Evolutionary conservation across 2,888 invertebrate genomes (phyloP).

Genomic region (Lepeophtheirus nordmannii): DNA sequence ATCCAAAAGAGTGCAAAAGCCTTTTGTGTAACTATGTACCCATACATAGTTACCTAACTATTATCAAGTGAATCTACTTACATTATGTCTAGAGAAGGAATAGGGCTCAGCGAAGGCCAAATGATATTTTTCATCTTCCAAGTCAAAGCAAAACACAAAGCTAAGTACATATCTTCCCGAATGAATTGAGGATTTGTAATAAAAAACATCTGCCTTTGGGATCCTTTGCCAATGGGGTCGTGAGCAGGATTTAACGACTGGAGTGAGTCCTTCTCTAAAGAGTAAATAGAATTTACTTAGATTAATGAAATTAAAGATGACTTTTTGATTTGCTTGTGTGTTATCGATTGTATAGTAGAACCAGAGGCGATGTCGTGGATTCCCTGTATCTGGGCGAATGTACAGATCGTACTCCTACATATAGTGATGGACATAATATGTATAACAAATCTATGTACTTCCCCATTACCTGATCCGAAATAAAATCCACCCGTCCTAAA

Average conservation of each 20-base stretch:
- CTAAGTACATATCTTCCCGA: conserved; percentile 80
- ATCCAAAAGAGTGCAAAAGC: no score
- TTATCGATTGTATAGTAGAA: conserved; percentile 97
- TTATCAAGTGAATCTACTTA: no score
- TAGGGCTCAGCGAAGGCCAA: conserved; percentile 87
- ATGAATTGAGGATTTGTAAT: conserved; percentile 75
- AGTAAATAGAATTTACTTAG: conserved; percentile 79
- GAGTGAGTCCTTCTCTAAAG: conserved; percentile 77
- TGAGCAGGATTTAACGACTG: conserved; percentile 77
- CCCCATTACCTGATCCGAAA: conserved; percentile 51
- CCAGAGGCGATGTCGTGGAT: conserved; percentile 79
- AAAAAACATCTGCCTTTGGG: conserved; percentile 67
- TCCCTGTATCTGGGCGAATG: conserved; percentile 88
- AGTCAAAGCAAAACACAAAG: conserved; percentile 83
- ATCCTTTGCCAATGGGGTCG: conserved; percentile 77
- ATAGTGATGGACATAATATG: no score
- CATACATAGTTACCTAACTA: no score
- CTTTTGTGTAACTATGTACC: no score
- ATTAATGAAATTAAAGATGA: conserved; percentile 92
- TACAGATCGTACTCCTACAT: conserved; percentile 74
- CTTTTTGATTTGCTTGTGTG: conserved; percentile 66
- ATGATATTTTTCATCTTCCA: conserved; percentile 85
- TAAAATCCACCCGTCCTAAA: conserved; percentile 76
- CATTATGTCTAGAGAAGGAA: conserved; percentile 77
- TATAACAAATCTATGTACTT: no score